Conservation (phyloP, 2,113 vertebrate species). For the Melanerpes formicivorus region DNA sequence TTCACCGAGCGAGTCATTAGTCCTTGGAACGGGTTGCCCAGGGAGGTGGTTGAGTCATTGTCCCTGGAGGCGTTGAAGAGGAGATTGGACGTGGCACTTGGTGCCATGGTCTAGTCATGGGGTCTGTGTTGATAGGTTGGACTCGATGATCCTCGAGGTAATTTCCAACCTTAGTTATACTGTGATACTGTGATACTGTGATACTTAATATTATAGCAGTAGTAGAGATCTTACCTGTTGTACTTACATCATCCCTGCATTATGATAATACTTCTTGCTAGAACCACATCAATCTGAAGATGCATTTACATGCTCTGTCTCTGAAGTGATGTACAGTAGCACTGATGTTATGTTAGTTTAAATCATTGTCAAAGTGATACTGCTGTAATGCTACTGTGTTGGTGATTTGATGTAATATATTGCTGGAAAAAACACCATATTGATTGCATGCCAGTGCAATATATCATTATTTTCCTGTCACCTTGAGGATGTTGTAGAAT, state of each 20-base stretch:
- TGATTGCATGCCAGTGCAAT: conserved; percentile 58
- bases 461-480: conserved; percentile 66
- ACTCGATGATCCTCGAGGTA: too few relatives aligned
- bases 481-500: conserved; percentile 11
- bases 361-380: conserved; percentile 52
- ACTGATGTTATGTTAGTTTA: conserved; percentile 41
- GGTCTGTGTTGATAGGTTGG: too few relatives aligned
- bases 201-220: background rate
- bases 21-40: too few relatives aligned
- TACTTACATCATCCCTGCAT: conserved; percentile 49
- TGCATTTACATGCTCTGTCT: conserved; percentile 1
- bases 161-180: too few relatives aligned
- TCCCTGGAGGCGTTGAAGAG: too few relatives aligned
- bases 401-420: conserved; percentile 55
- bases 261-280: conserved; percentile 47
- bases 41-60: too few relatives aligned
- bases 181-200: too few relatives aligned
- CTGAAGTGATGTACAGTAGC: conserved; percentile 31
- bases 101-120: too few relatives aligned
- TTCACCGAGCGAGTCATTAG: too few relatives aligned
- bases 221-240: background rate
- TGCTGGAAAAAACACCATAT: conserved; percentile 51
- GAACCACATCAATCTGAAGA: conserved; percentile 40
- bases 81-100: too few relatives aligned
- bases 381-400: conserved; percentile 37